Percentiles rank a stretch among this genome's conserved stretches.
phyloP scores from a whole-genome alignment of 2,113 vertebrate species.

The Lycocorax pyrrhopterus region DNA sequence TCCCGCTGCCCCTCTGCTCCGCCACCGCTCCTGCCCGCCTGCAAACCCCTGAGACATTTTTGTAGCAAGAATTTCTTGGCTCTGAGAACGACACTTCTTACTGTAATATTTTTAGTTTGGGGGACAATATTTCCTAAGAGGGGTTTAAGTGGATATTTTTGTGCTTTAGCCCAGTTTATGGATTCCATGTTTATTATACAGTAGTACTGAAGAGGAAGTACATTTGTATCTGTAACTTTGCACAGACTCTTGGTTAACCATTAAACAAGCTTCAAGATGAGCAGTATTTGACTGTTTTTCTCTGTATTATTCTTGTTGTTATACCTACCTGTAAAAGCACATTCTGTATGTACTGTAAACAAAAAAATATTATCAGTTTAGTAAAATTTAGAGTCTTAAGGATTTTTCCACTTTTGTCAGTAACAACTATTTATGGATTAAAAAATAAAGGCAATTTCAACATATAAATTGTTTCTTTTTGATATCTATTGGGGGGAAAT shows the following conservation, averaged over 20 bases:
- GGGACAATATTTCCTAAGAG: slow-evolving; percentile 74
- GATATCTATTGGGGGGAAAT: not conserved
- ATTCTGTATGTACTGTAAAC: slow-evolving; percentile 83
- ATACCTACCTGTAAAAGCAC: slow-evolving; percentile 85
- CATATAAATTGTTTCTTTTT: slow-evolving; percentile 58
- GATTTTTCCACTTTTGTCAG: slow-evolving; percentile 86
- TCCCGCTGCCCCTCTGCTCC: slow-evolving; percentile 28
- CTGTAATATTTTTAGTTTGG: slow-evolving; percentile 74
- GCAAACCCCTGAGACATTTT: slow-evolving; percentile 66
- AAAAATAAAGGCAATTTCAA: slow-evolving; percentile 83
- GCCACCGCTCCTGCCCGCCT: slow-evolving; percentile 51
- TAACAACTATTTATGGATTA: slow-evolving; percentile 84
- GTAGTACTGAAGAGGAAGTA: slow-evolving; percentile 73
- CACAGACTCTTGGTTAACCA: slow-evolving; percentile 71
- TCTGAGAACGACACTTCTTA: slow-evolving; percentile 76
- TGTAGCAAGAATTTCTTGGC: slow-evolving; percentile 74
- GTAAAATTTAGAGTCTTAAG: slow-evolving; percentile 81
- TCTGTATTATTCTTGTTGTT: slow-evolving; percentile 81
- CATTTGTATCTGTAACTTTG: slow-evolving; percentile 76
- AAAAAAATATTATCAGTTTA: slow-evolving; percentile 73
- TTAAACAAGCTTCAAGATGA: slow-evolving; percentile 74
- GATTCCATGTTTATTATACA: slow-evolving; percentile 79
- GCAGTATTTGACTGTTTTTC: slow-evolving; percentile 81
- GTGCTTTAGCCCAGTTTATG: slow-evolving; percentile 79
- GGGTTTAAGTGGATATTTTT: slow-evolving; percentile 74